These are phyloP conservation scores for Kuschelorhynchus macadamiae DNA, from an alignment of 2,888 invertebrate species.

Conservation along the genomic window DNA sequence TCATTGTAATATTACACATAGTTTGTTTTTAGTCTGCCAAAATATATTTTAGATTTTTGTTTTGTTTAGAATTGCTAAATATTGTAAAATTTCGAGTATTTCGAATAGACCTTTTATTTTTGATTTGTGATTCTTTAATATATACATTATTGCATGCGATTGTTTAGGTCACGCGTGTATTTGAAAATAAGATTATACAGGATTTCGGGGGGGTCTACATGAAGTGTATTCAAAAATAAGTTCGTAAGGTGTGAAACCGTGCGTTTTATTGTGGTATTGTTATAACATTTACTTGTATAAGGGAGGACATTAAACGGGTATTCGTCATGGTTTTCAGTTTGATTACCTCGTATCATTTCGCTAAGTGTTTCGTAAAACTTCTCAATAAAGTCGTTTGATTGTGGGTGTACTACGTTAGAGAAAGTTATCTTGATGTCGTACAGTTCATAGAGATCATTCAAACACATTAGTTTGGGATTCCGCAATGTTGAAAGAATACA, in stretches of 20 bases:
- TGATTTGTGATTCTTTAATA: no score
- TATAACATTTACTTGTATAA: slow-evolving; percentile 36
- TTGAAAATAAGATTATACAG: neutral
- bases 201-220: slow-evolving; percentile 33
- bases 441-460: slow-evolving; percentile 7
- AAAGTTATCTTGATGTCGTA: slow-evolving; percentile 32
- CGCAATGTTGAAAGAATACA: no score
- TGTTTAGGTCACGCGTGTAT: no score
- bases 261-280: no score
- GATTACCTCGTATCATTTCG: slow-evolving; percentile 33
- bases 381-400: slow-evolving; percentile 34
- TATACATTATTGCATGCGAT: slow-evolving; percentile 19
- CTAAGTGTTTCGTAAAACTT: slow-evolving; percentile 33
- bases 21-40: no score
- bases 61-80: no score
- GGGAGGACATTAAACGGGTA: slow-evolving; percentile 29
- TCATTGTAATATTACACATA: no score
- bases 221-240: slow-evolving; percentile 39
- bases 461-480: slow-evolving; percentile 15
- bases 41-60: no score
- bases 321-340: slow-evolving; percentile 28
- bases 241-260: slow-evolving; percentile 44
- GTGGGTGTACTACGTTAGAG: slow-evolving; percentile 14
- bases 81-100: no score
- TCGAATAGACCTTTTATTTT: no score